These are phyloP conservation scores for Myzus persicae DNA, from an alignment of 1,140 invertebrate species.

Conservation along the genomic window DNA sequence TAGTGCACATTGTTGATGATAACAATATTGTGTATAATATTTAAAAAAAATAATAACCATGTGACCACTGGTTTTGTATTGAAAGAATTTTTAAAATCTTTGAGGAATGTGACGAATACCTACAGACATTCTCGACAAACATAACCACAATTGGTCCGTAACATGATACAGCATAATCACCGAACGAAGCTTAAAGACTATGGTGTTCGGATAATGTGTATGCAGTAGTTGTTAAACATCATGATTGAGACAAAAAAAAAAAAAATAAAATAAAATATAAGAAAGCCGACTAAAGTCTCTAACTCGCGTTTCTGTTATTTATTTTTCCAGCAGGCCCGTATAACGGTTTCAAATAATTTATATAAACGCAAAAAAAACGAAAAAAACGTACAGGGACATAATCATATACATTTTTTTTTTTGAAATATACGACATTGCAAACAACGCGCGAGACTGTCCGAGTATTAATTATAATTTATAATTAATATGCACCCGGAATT, in stretches of 20 bases:
- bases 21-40: not conserved
- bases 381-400: not conserved
- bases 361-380: not conserved
- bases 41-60: not conserved
- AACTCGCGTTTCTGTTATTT: not conserved
- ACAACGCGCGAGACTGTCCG: not conserved
- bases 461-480: constrained; percentile 37
- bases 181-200: not conserved
- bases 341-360: not conserved
- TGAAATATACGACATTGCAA: not conserved
- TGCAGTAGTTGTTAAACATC: not conserved
- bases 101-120: not conserved
- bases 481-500: constrained; percentile 34
- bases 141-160: not conserved
- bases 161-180: no score
- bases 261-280: not conserved
- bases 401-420: not conserved
- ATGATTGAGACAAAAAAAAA: not conserved
- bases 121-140: not conserved
- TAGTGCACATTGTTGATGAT: not conserved
- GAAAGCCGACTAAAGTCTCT: not conserved
- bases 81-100: not conserved
- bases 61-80: not conserved
- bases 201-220: not conserved
- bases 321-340: not conserved